phyloP scores from a whole-genome alignment of 2,113 vertebrate species.

The Cricetomys ansorgei region DNA sequence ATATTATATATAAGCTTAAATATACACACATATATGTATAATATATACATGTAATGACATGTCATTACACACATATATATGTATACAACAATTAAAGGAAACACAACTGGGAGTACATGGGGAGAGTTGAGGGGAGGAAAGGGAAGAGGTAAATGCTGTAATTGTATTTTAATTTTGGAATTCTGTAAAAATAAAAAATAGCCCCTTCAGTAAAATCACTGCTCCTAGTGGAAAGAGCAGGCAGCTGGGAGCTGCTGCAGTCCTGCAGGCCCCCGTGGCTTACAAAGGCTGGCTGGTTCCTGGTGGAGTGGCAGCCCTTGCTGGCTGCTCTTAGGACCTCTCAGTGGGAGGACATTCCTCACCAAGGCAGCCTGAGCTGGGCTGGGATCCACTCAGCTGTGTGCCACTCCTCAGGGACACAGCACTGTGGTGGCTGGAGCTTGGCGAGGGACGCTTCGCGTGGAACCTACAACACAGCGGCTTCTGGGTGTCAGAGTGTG shows the following conservation, averaged over 20 bases:
- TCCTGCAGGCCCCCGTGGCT: background rate
- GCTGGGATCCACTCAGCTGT: conserved; percentile 40
- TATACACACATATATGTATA: too few relatives aligned
- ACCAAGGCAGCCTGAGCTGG: background rate
- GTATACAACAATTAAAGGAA: background rate
- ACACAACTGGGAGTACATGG: background rate
- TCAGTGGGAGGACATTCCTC: conserved; percentile 69
- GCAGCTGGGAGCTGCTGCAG: background rate
- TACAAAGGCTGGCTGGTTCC: background rate
- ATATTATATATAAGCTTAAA: too few relatives aligned
- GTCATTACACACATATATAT: background rate
- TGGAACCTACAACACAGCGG: background rate
- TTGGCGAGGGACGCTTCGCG: background rate
- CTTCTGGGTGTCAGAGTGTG: background rate
- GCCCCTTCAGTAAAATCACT: background rate
- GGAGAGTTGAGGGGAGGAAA: background rate
- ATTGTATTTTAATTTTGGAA: background rate
- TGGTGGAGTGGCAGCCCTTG: rapidly evolving
- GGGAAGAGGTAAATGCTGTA: background rate
- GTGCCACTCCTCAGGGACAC: background rate
- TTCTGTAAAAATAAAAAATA: background rate
- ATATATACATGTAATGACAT: background rate
- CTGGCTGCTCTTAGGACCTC: conserved; percentile 27
- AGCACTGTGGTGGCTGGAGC: background rate
- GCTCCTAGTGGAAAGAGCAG: background rate